phyloP scores from a whole-genome alignment of 2,113 vertebrate genomes.

The Tinamus guttatus region DNA sequence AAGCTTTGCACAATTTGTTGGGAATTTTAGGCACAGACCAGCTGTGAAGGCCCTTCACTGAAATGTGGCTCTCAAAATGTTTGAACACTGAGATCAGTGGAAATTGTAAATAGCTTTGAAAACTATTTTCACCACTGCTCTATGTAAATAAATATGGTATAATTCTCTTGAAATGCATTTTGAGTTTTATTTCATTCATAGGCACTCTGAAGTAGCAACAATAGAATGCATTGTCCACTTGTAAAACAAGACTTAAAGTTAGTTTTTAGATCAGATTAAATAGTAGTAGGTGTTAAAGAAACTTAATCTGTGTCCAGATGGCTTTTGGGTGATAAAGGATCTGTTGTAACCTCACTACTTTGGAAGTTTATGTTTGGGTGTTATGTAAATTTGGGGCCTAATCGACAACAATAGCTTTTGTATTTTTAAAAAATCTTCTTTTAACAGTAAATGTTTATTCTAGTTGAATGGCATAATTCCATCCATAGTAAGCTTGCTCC shows the following conservation, averaged over 20 bases:
- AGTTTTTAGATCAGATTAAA: background rate
- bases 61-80: background rate
- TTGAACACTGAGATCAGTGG: rapidly evolving
- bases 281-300: background rate
- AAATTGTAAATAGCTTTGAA: background rate
- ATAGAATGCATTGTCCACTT: slow-evolving; percentile 9
- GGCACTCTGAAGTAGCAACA: background rate
- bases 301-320: background rate
- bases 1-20: rapidly evolving
- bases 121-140: background rate
- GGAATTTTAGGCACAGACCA: background rate
- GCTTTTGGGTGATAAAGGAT: background rate
- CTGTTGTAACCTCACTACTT: background rate
- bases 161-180: background rate
- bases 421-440: background rate
- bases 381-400: background rate
- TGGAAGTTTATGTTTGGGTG: background rate
- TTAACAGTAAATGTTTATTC: background rate
- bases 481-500: background rate
- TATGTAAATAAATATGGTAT: rapidly evolving
- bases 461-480: background rate
- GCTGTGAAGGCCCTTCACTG: rapidly evolving
- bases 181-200: background rate
- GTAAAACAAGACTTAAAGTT: background rate
- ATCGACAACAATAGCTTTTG: background rate